Percentiles rank a stretch among this genome's conserved stretches.
These are phyloP conservation scores for Pelobates fuscus DNA, from an alignment of 2,113 vertebrate species.

Conservation along the genomic window DNA sequence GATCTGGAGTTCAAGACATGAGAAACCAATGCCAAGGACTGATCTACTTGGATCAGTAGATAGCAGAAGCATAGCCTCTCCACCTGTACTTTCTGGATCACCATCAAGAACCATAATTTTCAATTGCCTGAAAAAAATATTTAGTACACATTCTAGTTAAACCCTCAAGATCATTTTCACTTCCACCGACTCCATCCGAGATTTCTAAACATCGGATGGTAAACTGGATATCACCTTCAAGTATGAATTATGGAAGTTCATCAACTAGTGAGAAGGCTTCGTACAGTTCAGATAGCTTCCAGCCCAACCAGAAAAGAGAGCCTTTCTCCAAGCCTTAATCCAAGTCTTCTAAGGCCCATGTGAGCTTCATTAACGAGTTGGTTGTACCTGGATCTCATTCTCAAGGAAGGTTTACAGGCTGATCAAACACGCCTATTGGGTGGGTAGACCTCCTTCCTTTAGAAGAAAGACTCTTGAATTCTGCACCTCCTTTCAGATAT, in stretches of 20 bases:
- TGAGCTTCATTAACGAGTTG: conserved; percentile 48
- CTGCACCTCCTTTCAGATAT: conserved; percentile 4
- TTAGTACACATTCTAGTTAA: conserved; percentile 42
- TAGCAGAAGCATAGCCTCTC: neutral
- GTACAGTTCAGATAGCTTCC: neutral
- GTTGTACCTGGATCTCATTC: conserved; percentile 8
- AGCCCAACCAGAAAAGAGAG: conserved; percentile 22
- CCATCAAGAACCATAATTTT: conserved; percentile 20
- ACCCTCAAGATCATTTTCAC: conserved; percentile 51
- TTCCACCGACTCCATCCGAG: conserved; percentile 48
- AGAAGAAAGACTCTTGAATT: conserved; percentile 56
- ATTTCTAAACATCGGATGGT: conserved; percentile 18
- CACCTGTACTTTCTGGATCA: conserved; percentile 11
- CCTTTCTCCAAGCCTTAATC: conserved; percentile 23
- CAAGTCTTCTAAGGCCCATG: conserved; percentile 36
- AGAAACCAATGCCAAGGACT: conserved; percentile 5
- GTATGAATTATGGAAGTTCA: conserved; percentile 29
- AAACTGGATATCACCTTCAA: conserved; percentile 32
- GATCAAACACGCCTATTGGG: conserved; percentile 78
- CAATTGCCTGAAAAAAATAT: conserved; percentile 23
- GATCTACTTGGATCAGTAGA: neutral
- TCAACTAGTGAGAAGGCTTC: conserved; percentile 11
- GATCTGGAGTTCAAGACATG: conserved; percentile 32
- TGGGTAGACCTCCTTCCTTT: conserved; percentile 76
- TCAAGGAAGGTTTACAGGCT: conserved; percentile 25